phyloP scores from a whole-genome alignment of 2,113 vertebrate species.

The Myocastor coypus region DNA sequence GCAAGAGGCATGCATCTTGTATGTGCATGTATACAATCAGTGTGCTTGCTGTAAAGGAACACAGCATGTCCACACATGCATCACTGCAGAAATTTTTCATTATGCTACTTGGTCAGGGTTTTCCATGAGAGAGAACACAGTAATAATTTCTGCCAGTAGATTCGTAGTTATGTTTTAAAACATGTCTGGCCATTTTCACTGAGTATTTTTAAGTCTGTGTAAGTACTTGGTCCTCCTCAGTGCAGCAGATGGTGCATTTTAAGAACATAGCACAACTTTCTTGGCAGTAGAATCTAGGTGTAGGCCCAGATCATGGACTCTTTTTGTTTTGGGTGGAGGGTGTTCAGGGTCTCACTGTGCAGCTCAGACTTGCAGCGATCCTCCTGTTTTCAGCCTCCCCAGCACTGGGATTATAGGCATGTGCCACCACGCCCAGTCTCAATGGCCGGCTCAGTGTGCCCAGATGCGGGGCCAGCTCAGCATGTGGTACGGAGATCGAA shows the following conservation, averaged over 20 bases:
- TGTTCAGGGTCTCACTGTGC: no score
- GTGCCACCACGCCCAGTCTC: no score
- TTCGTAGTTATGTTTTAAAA: neutral
- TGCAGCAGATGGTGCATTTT: neutral
- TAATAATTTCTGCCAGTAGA: neutral
- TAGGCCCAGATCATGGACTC: neutral
- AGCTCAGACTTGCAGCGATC: no score
- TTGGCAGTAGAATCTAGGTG: neutral
- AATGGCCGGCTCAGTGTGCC: no score
- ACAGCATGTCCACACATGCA: neutral
- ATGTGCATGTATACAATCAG: neutral
- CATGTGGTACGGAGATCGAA: no score
- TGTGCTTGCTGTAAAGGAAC: neutral
- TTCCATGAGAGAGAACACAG: neutral
- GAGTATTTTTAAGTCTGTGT: neutral
- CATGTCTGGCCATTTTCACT: neutral
- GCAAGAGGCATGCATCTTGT: neutral
- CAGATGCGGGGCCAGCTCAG: no score
- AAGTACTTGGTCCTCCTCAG: neutral
- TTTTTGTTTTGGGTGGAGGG: no score
- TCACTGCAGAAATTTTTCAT: neutral
- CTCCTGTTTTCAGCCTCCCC: no score
- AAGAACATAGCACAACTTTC: neutral
- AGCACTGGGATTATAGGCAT: no score
- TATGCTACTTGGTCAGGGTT: neutral